Percentiles rank a stretch among this genome's conserved stretches.
phyloP scores from a whole-genome alignment of 2,888 invertebrate species.

The Drosophila villosipedis region DNA sequence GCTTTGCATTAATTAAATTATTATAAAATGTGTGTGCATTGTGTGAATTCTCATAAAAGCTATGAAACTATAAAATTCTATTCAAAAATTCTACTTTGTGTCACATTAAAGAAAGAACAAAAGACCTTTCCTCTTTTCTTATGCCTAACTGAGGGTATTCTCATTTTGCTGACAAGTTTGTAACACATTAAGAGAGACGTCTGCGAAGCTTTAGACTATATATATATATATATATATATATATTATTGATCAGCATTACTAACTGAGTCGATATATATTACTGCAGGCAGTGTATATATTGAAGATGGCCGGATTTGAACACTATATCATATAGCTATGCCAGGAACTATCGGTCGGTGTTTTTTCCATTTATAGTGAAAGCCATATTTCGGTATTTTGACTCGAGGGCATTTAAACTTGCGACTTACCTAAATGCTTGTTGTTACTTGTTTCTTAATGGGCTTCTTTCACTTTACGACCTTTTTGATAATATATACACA shows the following conservation, averaged over 20 bases:
- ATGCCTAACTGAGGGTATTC: not conserved
- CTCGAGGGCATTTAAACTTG: not conserved
- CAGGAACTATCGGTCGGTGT: not conserved
- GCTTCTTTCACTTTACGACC: conserved; percentile 45
- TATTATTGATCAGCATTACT: not conserved
- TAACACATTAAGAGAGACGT: not conserved
- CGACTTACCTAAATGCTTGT: not conserved
- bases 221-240: not conserved
- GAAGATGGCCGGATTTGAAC: accelerated
- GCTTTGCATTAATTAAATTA: conserved; percentile 47
- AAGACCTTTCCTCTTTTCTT: conserved; percentile 14
- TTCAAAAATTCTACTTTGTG: not conserved
- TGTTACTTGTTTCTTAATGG: conserved; percentile 32
- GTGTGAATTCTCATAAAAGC: conserved; percentile 25
- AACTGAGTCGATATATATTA: not conserved
- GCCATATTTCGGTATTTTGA: accelerated
- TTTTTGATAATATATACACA: not conserved
- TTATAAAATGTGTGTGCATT: conserved; percentile 31
- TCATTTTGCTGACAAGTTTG: not conserved
- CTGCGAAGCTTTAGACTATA: not conserved
- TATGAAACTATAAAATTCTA: conserved; percentile 2
- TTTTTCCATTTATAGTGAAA: not conserved
- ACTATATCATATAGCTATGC: not conserved
- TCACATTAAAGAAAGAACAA: conserved; percentile 1
- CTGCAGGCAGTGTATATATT: not conserved